Base-by-base conservation (phyloP, 2,113 vertebrate genomes). In the Malurus elegans region DNA sequence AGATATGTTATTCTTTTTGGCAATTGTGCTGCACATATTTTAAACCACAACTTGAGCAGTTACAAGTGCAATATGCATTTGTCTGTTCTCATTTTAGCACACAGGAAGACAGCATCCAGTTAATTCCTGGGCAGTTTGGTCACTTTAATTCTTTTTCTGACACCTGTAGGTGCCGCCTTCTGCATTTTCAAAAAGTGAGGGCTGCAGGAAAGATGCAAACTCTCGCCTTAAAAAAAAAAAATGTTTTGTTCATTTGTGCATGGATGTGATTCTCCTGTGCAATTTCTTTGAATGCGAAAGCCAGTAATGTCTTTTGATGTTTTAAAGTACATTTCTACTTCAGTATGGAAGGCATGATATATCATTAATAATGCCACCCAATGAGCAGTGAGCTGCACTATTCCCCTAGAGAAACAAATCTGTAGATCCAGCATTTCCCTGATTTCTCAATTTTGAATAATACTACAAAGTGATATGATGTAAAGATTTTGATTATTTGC, bases 11-110 rank as follows among this genome's bases (percentile, higher is more conserved):
- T 85, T 82, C 66, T 85, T 93, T 95, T 93, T 96, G 97, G 96
- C 97, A 96, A 89, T 92, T 97, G 74, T 62, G 40, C 64, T 87
- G n/a, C 70, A 82, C 82, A 73, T 91, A 92, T 95, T 97, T 96
- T 84, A 89, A 94, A 96, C 90, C 80, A 91, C 66, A 81, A 67
- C 66, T 85, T 62, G 85, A 91, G 88, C 95, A 95, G 95, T 95
- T 97, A 96, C 47, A 90, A 95, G 92, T 88, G 90, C 88, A 95
- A 94, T 88, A 96, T 88, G 45, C 23, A 12, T 93, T 88, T 95
- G 71, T 88, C 84, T 93, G 62, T 64, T 86, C 65, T 85, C 45
- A 44, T 94, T 90, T 93, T 66, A 91, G 69, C 50, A 67, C 10
- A 25, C 32, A 60, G 80, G 88, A 88, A 96, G 80, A 80, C 64